These are phyloP conservation scores for Okamejei kenojei DNA, from an alignment of 2,797 vertebrate species.

Conservation along the genomic window DNA sequence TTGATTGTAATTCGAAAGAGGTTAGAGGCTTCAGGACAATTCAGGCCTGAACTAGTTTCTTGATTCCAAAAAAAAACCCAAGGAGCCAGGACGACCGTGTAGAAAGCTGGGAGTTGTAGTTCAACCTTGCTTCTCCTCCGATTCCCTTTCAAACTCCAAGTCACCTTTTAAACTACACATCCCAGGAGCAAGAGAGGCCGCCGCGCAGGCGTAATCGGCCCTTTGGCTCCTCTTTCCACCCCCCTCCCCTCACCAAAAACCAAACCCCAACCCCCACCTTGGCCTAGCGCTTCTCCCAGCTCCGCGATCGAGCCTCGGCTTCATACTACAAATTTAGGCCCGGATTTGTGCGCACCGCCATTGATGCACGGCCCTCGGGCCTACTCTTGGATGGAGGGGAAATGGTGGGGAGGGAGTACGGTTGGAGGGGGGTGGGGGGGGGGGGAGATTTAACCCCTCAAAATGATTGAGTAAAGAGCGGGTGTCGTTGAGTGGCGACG, in stretches of 20 bases:
- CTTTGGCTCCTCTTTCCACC: conserved; percentile 62
- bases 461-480: background rate
- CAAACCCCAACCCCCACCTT: too few species aligned
- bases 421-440: conserved; percentile 13
- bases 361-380: background rate
- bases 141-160: conserved; percentile 45
- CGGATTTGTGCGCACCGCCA: background rate
- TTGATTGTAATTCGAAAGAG: background rate
- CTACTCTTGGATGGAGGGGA: conserved; percentile 51
- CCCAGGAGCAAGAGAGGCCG: conserved; percentile 57
- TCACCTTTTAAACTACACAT: conserved; percentile 63
- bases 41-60: conserved; percentile 38
- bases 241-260: background rate
- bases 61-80: conserved; percentile 25
- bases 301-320: conserved; percentile 17
- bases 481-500: background rate
- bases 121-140: conserved; percentile 48
- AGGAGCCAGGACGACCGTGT: background rate
- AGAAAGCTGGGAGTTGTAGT: conserved; percentile 56
- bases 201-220: conserved; percentile 46
- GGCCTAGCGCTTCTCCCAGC: conserved; percentile 25
- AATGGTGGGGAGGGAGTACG: conserved; percentile 45
- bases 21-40: conserved; percentile 33
- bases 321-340: background rate
- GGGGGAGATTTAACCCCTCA: background rate